Evolutionary conservation across 1,140 invertebrate genomes (phyloP).

Genomic region (Cydia amplana): DNA sequence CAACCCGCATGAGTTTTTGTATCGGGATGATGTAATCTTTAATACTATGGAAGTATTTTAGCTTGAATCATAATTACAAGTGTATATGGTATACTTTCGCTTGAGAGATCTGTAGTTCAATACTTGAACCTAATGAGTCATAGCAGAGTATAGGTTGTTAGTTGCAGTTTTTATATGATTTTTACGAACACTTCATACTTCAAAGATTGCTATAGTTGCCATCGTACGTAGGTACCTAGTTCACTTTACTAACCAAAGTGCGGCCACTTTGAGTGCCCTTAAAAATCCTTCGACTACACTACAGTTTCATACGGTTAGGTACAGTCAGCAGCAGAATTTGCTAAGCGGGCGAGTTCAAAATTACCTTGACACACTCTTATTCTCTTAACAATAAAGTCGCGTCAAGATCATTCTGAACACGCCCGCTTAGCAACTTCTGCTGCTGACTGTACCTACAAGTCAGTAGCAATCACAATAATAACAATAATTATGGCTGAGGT

Average conservation of each 20-base stretch:
- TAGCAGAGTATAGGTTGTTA: neutral
- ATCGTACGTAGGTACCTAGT: neutral
- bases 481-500: slow-evolving; percentile 6
- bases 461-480: neutral
- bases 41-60: neutral
- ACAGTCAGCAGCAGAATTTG: too few relatives aligned
- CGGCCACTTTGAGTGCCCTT: neutral
- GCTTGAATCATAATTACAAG: neutral
- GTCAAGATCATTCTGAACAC: too few relatives aligned
- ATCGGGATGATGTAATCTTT: slow-evolving; percentile 17
- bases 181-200: neutral
- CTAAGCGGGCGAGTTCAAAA: too few relatives aligned
- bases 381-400: too few relatives aligned
- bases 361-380: too few relatives aligned
- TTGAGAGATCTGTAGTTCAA: neutral
- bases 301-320: too few relatives aligned
- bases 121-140: slow-evolving; percentile 1
- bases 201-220: neutral
- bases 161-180: slow-evolving; percentile 10
- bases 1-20: slow-evolving; percentile 12
- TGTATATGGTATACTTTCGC: neutral
- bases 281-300: too few relatives aligned
- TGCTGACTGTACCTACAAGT: too few relatives aligned
- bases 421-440: too few relatives aligned
- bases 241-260: neutral